A percentile compares a stretch with the other conserved stretches of the same genome.
Evolutionary conservation across 2,113 vertebrate species (phyloP).

Genomic region (Oenanthe oenanthe): DNA sequence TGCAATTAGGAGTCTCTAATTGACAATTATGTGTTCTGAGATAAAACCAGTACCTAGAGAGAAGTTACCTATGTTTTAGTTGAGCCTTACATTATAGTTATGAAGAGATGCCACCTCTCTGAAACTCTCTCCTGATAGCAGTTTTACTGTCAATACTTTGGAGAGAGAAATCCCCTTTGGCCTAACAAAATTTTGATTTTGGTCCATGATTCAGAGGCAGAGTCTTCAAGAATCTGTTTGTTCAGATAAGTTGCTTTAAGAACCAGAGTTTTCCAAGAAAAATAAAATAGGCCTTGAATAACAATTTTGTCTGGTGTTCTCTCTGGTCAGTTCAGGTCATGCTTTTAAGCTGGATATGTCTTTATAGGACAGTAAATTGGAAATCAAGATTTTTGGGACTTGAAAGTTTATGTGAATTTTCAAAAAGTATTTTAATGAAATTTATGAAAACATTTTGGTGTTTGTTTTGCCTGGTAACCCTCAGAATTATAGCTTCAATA

Average conservation of each 20-base stretch:
- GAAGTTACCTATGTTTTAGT: background rate
- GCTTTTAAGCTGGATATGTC: background rate
- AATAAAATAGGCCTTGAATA: background rate
- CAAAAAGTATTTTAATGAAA: background rate
- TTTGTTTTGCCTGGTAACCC: background rate
- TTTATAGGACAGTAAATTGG: background rate
- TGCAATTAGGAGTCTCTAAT: background rate
- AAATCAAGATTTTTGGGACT: background rate
- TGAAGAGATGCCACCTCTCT: background rate
- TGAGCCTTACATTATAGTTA: background rate
- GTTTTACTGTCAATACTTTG: background rate
- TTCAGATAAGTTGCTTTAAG: background rate
- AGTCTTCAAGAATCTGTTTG: background rate
- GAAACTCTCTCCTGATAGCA: background rate
- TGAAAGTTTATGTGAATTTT: background rate
- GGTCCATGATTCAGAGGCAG: background rate
- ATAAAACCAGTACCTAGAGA: background rate
- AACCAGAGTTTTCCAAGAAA: background rate
- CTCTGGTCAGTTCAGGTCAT: background rate
- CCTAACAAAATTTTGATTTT: background rate
- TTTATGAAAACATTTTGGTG: background rate
- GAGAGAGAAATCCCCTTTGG: background rate
- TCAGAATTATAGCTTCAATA: background rate
- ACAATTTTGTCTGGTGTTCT: background rate
- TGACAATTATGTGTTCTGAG: conserved; percentile 11